Evolutionary conservation across 2,888 invertebrate species (phyloP), one percentile per base, ranked within the genome.

Genomic region (Vanessa cardui): DNA sequence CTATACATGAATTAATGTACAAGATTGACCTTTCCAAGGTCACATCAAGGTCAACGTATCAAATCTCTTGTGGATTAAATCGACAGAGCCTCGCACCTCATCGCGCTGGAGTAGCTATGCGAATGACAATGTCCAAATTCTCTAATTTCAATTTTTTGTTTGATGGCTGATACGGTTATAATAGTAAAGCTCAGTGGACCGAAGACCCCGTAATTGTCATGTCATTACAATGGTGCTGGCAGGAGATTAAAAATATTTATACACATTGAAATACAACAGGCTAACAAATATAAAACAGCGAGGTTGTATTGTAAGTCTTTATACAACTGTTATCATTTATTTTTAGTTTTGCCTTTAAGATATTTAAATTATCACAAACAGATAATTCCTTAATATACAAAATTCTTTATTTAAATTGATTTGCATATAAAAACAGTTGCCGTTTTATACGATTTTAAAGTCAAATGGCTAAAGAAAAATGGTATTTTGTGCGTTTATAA

Each of bases 1-100:
- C 69, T 69, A 71, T 72, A 65, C 67, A 66, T 33, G 62, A 64
- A 56, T 65, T 59, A 64, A 71, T 72, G 50, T 71, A 72, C 71
- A 72, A 62, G 39, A 45, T 56, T 58, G 46, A 64, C 68, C 68
- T 70, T 52, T 12, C 50, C 18, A 45, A 47, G 21, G 60, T 60
- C 18, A 49, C 49, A 49, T 64, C 62, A n/a, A 63, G 46, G 52
- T 61, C n/a, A 52, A 31, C 20, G 20, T 26, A 58, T 54, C 20
- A 54, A 69, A 64, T 66, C 65, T 65, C 65, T 65, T 50, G 44
- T 59, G 44, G 18, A 58, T 7, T 45, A 54, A 45, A 26, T 8
- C 47, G 9, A 21, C 50, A 21, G 20, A 21, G 7, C 7, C 52
- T 6, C 4, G 6, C 8, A 15, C 20, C 6, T 3, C 20, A 47